Base-by-base conservation (phyloP, 2,797 vertebrate species). In the Varecia variegata region DNA sequence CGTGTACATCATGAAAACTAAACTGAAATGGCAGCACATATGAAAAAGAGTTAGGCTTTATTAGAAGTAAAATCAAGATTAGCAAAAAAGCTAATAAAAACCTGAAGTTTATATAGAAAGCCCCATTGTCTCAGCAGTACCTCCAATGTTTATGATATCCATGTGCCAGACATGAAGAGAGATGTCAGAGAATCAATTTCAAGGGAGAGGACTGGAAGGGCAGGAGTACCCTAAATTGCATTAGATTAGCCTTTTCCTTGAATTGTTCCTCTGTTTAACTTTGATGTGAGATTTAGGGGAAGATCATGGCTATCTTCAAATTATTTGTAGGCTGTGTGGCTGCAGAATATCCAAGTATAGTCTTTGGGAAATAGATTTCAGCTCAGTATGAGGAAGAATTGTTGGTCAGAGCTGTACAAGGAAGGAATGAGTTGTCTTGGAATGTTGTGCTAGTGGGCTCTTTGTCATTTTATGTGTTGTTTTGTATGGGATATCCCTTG, bases 281-380 rank as follows among this genome's bases (percentile, higher is more conserved):
- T 73, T 82, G 82, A 8, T 83, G 18, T 56, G 27, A 94, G 94
- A 94, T 32, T 79, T 45, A 84, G 79, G 71, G 45, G 17, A 62
- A 38, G 43, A 14, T 82, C 18, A 30, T 50, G 47, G 62, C 80
- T 40, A 3, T 80, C 62, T 94, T 91, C 38, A 90, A 20, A 76
- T 91, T 91, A 71, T 84, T 81, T 70, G 13, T 90, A 35, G 14
- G 18, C 60, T 79, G 0, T 94, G 14, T 90, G 45, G 32, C 73
- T 96, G 11, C 54, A 82, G 85, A 73, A 40, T 85, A 71, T 95
- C 45, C 58, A 47, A 88, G 43, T 50, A 38, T 27, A 77, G 38
- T 91, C 58, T 93, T 80, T 83, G 70, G 2, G 35, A 94, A 85
- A 52, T 50, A 88, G 52, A 62, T 80, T 79, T 87, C 81, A 76